Conservation (phyloP, 1,140 invertebrate genomes). For the Caenorhabditis latens region DNA sequence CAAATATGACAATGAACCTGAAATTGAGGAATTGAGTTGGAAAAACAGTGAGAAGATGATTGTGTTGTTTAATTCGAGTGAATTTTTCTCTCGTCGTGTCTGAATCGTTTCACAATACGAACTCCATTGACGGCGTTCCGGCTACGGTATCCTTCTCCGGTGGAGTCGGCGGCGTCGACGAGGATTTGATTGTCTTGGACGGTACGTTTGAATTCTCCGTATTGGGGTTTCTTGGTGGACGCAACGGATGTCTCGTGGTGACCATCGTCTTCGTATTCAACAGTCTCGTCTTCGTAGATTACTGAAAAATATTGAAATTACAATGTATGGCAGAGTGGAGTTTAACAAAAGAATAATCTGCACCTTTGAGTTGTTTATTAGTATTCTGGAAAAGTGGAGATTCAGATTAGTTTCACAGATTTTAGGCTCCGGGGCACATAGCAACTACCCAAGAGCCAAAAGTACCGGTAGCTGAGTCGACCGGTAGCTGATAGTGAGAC, state of each 20-base stretch:
- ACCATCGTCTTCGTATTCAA: constrained; percentile 11
- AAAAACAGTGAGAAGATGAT: not conserved
- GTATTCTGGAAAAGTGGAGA: too few species aligned
- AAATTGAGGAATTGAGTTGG: constrained; percentile 30
- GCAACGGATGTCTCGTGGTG: not conserved
- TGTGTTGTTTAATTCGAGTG: not conserved
- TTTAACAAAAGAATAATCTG: too few species aligned
- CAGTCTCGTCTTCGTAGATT: constrained; percentile 41
- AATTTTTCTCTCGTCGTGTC: constrained; percentile 26
- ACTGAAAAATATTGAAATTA: constrained; percentile 35
- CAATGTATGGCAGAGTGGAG: not conserved
- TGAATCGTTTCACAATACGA: constrained; percentile 31
- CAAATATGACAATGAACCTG: constrained; percentile 50
- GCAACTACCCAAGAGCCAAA: too few species aligned
- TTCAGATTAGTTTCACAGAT: too few species aligned
- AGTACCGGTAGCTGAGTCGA: too few species aligned
- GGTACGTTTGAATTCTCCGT: constrained; percentile 23
- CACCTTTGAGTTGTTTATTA: too few species aligned
- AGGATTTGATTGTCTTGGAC: constrained; percentile 39
- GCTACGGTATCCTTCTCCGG: constrained; percentile 24
- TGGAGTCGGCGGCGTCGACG: constrained; percentile 5
- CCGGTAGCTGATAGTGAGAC: too few species aligned
- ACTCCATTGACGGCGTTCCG: constrained; percentile 36
- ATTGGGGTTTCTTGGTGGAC: constrained; percentile 15
- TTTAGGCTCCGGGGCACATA: too few species aligned